A percentile compares a stretch with the other conserved stretches of the same genome.
Conservation (phyloP, 2,113 vertebrate genomes). For the Tor tambroides region DNA sequence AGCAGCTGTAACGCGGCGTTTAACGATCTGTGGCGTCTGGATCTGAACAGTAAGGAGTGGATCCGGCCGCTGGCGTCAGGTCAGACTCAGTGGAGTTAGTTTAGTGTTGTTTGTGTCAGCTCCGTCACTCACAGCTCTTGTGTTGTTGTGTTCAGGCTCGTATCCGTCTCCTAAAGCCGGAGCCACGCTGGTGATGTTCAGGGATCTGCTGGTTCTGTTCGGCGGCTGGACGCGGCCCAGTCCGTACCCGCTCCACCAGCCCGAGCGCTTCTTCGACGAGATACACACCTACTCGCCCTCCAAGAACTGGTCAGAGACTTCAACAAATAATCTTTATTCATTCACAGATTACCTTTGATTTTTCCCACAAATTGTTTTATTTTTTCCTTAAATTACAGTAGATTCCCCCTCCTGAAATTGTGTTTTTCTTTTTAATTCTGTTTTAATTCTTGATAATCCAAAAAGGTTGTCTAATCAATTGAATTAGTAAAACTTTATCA, state of each 20-base stretch:
- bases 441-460: too few species aligned
- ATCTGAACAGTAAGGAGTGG: slow-evolving; percentile 99
- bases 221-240: slow-evolving; percentile 97
- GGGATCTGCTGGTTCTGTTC: slow-evolving; percentile 94
- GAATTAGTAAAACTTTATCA: too few species aligned
- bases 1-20: slow-evolving; percentile 99
- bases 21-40: slow-evolving; percentile 98
- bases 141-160: slow-evolving; percentile 79
- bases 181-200: slow-evolving; percentile 94
- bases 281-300: slow-evolving; percentile 98
- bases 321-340: too few species aligned
- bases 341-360: too few species aligned
- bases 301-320: slow-evolving; percentile 90
- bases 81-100: slow-evolving; percentile 59
- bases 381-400: too few species aligned
- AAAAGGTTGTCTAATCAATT: too few species aligned
- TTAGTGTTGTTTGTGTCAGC: too few species aligned
- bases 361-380: too few species aligned
- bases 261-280: slow-evolving; percentile 97
- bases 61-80: slow-evolving; percentile 97
- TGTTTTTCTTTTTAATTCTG: too few species aligned
- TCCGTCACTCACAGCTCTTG: too few species aligned
- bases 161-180: slow-evolving; percentile 98
- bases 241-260: slow-evolving; percentile 96
- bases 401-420: too few species aligned